A percentile compares a stretch with the other conserved stretches of the same genome.
phyloP scores from a whole-genome alignment of 2,888 invertebrate genomes.

The Dicranocentrus wangi region DNA sequence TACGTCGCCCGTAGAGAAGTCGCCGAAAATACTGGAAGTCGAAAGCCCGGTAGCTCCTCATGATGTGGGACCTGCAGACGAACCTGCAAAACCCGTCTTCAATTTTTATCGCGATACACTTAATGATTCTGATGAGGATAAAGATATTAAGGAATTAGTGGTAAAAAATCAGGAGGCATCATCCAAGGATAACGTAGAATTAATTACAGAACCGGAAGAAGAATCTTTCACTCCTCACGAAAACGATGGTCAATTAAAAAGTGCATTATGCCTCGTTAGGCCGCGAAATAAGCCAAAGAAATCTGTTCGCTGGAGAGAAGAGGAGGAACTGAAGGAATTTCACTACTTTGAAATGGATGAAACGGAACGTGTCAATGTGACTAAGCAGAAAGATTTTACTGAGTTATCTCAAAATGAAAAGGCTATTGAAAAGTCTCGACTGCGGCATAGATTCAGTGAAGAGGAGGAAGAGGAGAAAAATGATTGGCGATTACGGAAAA shows the following conservation, averaged over 20 bases:
- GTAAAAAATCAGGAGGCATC: constrained; percentile 26
- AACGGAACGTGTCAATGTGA: constrained; percentile 96
- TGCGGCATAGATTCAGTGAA: constrained; percentile 70
- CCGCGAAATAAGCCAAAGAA: constrained; percentile 83
- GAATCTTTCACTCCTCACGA: constrained; percentile 63
- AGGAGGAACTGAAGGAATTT: constrained; percentile 85
- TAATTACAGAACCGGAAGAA: constrained; percentile 67
- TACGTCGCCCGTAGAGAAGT: constrained; percentile 22
- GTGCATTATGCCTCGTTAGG: constrained; percentile 84
- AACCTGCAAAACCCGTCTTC: constrained; percentile 69
- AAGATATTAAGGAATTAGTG: background rate
- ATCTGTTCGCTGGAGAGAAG: constrained; percentile 87
- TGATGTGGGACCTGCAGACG: constrained; percentile 13
- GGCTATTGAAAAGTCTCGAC: constrained; percentile 83
- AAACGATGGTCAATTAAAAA: constrained; percentile 75
- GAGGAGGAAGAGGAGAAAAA: constrained; percentile 87
- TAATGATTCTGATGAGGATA: constrained; percentile 80
- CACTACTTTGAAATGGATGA: constrained; percentile 96
- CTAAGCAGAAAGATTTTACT: constrained; percentile 82
- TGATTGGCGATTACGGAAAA: constrained; percentile 81
- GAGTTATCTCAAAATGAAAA: constrained; percentile 94
- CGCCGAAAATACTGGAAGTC: constrained; percentile 6
- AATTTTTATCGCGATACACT: constrained; percentile 94
- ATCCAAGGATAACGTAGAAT: constrained; percentile 74
- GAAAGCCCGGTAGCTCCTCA: background rate